Percentiles rank a stretch among this genome's conserved stretches.
phyloP scores from a whole-genome alignment of 2,113 vertebrate genomes.

The Osmerus mordax region DNA sequence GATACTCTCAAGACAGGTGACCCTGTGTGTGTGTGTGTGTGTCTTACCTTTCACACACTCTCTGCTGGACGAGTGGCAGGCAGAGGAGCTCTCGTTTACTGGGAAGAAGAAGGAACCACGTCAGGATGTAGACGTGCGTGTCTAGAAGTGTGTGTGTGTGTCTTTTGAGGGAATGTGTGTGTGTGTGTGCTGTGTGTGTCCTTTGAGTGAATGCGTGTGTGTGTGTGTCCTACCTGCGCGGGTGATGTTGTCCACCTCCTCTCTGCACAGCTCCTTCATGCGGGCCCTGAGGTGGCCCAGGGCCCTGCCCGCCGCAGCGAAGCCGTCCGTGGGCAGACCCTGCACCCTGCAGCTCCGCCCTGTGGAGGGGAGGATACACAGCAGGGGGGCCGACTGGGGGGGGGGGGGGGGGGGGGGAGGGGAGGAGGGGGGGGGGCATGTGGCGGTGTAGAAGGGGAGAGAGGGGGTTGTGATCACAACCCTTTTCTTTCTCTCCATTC shows the following conservation, averaged over 20 bases:
- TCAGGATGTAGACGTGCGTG: background rate
- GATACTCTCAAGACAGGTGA: constrained; percentile 8
- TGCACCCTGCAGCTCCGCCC: constrained; percentile 29
- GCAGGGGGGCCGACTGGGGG: constrained; percentile 50
- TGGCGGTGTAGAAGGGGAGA: background rate
- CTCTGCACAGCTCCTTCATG: constrained; percentile 63
- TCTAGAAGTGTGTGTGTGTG: background rate
- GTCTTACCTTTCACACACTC: constrained; percentile 56
- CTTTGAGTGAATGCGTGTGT: background rate
- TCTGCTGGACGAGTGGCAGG: constrained; percentile 17
- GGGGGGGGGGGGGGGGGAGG: background rate
- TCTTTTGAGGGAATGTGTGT: background rate
- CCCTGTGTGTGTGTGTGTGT: constrained; percentile 22
- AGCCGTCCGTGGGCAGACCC: constrained; percentile 42
- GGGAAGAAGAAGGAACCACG: constrained; percentile 29
- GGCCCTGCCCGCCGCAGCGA: constrained; percentile 46
- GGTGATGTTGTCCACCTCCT: constrained; percentile 62
- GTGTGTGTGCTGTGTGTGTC: background rate
- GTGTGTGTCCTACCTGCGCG: constrained; percentile 38
- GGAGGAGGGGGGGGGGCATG: no score
- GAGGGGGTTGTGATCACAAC: background rate
- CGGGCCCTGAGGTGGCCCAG: constrained; percentile 57
- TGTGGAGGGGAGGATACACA: constrained; percentile 42
- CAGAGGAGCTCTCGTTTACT: constrained; percentile 51
- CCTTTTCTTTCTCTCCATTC: background rate